phyloP scores from a whole-genome alignment of 2,113 vertebrate species.

The Tragelaphus strepsiceros region DNA sequence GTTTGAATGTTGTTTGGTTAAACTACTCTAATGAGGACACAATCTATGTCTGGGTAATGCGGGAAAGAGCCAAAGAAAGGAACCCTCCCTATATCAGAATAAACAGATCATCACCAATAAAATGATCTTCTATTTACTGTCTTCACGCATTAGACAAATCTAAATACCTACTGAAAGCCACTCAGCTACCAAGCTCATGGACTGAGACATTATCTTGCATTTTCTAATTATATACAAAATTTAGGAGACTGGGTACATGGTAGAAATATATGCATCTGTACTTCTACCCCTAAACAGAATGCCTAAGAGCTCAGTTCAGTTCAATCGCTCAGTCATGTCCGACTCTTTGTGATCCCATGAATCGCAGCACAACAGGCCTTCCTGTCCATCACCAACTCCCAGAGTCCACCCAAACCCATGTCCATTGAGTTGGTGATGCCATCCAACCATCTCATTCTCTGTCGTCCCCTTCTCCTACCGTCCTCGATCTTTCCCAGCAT shows the following conservation, averaged over 20 bases:
- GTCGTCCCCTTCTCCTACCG: fast-evolving
- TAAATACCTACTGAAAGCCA: background rate
- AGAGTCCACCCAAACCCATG: background rate
- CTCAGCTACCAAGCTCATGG: background rate
- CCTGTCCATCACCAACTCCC: background rate
- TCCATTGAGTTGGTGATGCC: background rate
- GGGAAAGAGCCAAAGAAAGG: background rate
- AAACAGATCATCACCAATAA: background rate
- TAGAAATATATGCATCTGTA: background rate
- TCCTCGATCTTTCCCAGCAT: background rate
- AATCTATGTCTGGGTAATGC: background rate
- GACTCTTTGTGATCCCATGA: fast-evolving
- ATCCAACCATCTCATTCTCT: background rate
- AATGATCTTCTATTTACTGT: background rate
- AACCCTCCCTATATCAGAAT: background rate
- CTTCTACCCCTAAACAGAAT: background rate
- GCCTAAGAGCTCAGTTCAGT: background rate
- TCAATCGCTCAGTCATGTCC: background rate
- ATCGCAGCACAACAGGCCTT: fast-evolving
- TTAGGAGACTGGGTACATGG: background rate
- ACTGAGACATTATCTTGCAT: background rate
- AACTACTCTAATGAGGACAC: background rate
- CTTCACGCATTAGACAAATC: background rate
- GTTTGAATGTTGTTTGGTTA: background rate
- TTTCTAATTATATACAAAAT: background rate